phyloP scores from a whole-genome alignment of 2,888 invertebrate species.

The Scelioninae gen. 2 region DNA sequence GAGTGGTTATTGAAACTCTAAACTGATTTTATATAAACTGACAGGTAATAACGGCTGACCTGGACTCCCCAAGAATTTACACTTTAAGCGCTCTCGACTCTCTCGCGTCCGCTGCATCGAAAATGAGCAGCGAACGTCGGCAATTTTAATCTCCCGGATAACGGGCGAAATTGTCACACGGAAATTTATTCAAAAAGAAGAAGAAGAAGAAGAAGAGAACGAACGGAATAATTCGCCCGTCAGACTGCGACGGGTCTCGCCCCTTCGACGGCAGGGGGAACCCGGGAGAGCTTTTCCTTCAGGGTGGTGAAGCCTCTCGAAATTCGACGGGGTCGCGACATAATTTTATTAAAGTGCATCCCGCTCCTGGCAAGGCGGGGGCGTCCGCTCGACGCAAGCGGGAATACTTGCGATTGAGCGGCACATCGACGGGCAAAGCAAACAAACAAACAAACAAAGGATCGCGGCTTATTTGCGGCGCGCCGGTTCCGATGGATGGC shows the following conservation, averaged over 20 bases:
- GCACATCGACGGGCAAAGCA: slow-evolving; percentile 17
- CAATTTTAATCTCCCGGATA: slow-evolving; percentile 33
- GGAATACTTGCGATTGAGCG: slow-evolving; percentile 38
- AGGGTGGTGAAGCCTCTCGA: slow-evolving; percentile 26
- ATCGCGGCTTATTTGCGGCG: slow-evolving; percentile 38
- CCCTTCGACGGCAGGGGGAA: slow-evolving; percentile 15
- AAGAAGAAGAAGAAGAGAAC: too few relatives aligned
- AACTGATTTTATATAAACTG: slow-evolving; percentile 73
- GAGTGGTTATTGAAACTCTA: slow-evolving; percentile 71
- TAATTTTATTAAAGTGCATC: slow-evolving; percentile 49
- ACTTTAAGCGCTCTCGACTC: slow-evolving; percentile 33
- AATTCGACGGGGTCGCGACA: slow-evolving; percentile 36
- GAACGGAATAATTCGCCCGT: slow-evolving; percentile 31
- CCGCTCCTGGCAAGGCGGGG: slow-evolving; percentile 9
- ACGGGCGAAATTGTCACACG: slow-evolving; percentile 15
- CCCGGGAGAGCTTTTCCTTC: slow-evolving; percentile 31
- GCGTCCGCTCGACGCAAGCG: neutral
- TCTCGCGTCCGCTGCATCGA: slow-evolving; percentile 9
- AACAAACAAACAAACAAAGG: slow-evolving; percentile 51
- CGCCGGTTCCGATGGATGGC: slow-evolving; percentile 47
- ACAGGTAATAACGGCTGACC: slow-evolving; percentile 71
- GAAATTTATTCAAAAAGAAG: slow-evolving; percentile 40
- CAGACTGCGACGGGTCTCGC: slow-evolving; percentile 26
- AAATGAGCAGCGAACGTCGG: slow-evolving; percentile 12
- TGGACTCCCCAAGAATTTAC: slow-evolving; percentile 48